Base-by-base conservation (phyloP, 2,797 vertebrate species). In the Petrocephalus schoutedeni region DNA sequence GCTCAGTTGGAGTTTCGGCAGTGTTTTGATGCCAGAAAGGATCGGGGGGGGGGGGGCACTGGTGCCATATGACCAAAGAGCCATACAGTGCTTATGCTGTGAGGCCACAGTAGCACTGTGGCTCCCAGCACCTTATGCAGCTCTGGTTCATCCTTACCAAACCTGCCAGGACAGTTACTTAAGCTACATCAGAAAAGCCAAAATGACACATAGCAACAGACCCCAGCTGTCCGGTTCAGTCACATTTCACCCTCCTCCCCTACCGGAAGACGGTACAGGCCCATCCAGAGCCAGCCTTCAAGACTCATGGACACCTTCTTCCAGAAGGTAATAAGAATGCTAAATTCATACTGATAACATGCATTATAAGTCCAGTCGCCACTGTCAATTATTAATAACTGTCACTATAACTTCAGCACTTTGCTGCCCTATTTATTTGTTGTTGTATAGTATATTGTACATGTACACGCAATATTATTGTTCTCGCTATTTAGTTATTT, bases 11-110 rank as follows among this genome's bases (percentile, higher is more conserved):
- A 53, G 4, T 28, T 83, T 83, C 80, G 32, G 71, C 71, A 53
- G 80, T 83, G 49, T 53, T 53, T 83, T 83, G 49, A 83, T 83
- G 80, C 21, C 80, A 49, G 21, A 83, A 53, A 83, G n/a, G 49
- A 83, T 83, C 80, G n/a, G 77, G 9, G 57, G 12, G 2, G 49
- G 49, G 49, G 49, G 49, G 77, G 45, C 61, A 28, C 59, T 10
- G 61, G 21, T 21, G 77, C 45, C 45, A 49, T 51, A 51, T n/a
- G 14, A 45, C 6, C 36, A n/a, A 82, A 82, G 45, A 49, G 3
- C 19, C 16, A 9, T 51, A 51, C 12, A 45, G 16, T 45, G 7
- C 45, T 51, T 53, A n/a, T 74, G 32, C 2, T 19, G 14, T 6
- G 71, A 77, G 36, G 71, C 36, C 36, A 28, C 64, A 67, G 64